These are phyloP conservation scores for Aleadryas rufinucha DNA, from an alignment of 2,113 vertebrate species.

Conservation along the genomic window DNA sequence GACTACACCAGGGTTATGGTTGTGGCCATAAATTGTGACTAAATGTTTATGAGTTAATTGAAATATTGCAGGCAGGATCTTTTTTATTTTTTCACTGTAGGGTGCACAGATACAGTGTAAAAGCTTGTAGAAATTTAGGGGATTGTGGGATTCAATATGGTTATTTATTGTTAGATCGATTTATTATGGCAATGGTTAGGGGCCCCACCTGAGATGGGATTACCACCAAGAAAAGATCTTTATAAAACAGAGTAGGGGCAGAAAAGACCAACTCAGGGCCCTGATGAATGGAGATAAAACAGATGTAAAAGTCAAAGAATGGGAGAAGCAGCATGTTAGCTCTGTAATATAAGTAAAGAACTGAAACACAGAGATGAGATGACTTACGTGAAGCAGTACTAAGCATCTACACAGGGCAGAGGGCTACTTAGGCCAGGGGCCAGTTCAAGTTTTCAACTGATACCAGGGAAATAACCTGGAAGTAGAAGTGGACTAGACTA, in stretches of 20 bases:
- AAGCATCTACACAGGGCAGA: background rate
- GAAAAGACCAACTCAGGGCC: background rate
- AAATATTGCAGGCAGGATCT: background rate
- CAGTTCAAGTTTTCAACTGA: background rate
- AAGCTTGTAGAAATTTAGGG: background rate
- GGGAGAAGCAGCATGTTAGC: background rate
- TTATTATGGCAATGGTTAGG: background rate
- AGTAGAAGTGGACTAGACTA: background rate
- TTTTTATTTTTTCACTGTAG: background rate
- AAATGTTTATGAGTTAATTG: background rate
- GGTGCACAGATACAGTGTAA: background rate
- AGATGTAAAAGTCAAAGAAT: background rate
- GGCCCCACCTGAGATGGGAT: background rate
- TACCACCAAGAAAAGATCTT: background rate
- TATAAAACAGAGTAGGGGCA: background rate
- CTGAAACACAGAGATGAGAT: background rate
- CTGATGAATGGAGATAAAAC: background rate
- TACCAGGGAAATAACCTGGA: background rate
- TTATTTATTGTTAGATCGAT: background rate
- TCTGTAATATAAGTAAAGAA: background rate
- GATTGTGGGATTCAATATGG: background rate
- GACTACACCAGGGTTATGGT: background rate
- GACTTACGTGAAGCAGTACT: background rate
- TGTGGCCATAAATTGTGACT: slow-evolving; percentile 1
- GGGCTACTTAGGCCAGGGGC: background rate